Percentiles rank a stretch among this genome's conserved stretches.
These are phyloP conservation scores for Arremon brunneinucha DNA, from an alignment of 2,797 vertebrate genomes.

Conservation along the genomic window DNA sequence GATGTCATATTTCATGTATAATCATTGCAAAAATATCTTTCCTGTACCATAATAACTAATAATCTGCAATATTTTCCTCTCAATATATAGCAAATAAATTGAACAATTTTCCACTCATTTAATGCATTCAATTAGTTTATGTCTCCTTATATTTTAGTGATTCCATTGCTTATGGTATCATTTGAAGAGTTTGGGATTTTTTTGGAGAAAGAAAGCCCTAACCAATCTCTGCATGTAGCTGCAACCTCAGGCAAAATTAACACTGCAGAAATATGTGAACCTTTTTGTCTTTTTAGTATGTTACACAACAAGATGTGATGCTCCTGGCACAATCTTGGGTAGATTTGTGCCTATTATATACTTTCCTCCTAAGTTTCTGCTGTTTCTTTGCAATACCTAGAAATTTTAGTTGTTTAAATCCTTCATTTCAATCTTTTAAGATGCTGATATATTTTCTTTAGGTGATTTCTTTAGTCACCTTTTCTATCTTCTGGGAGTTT, in stretches of 20 bases:
- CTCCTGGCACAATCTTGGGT: not conserved
- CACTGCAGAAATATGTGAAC: not conserved
- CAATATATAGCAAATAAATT: not conserved
- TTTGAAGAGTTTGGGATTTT: not conserved
- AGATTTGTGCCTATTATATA: not conserved
- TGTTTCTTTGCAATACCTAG: not conserved
- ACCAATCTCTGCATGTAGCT: not conserved
- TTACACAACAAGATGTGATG: not conserved
- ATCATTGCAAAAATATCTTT: not conserved
- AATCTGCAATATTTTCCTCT: not conserved
- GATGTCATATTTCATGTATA: not conserved
- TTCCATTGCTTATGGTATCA: not conserved
- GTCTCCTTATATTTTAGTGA: not conserved
- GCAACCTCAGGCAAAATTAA: slow-evolving; percentile 9
- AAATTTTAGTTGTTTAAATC: not conserved
- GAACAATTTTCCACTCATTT: not conserved
- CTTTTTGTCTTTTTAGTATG: not conserved
- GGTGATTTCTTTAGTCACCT: not conserved
- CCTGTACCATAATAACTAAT: not conserved
- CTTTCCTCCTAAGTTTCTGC: not conserved
- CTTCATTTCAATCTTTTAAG: not conserved
- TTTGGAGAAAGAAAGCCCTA: not conserved
- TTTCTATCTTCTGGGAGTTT: not conserved
- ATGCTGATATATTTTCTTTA: not conserved
- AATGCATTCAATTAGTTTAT: not conserved